Conservation (phyloP, 1,140 invertebrate genomes). For the Megalonaias nervosa region DNA sequence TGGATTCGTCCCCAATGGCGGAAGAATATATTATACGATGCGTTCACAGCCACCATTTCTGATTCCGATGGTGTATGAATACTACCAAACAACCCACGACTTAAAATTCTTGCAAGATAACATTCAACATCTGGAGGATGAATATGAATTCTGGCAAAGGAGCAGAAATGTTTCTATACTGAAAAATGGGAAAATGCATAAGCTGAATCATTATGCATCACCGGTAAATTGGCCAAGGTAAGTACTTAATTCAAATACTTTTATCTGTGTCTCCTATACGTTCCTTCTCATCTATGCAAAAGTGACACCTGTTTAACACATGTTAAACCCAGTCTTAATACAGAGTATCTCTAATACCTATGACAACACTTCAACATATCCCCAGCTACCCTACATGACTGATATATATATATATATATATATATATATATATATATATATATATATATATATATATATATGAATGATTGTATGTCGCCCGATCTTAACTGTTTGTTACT, state of each 20-base stretch:
- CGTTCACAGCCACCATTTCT: conserved; percentile 91
- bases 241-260: not conserved
- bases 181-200: conserved; percentile 74
- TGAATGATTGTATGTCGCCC: too few species aligned
- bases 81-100: conserved; percentile 77
- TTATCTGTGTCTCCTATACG: too few species aligned
- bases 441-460: too few species aligned
- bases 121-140: conserved; percentile 83
- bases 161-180: conserved; percentile 67
- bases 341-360: too few species aligned
- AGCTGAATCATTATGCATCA: conserved; percentile 77
- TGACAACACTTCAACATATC: too few species aligned
- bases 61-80: conserved; percentile 83
- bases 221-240: conserved; percentile 79
- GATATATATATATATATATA: too few species aligned
- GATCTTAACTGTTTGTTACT: too few species aligned
- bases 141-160: conserved; percentile 77
- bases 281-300: too few species aligned
- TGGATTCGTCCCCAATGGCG: conserved; percentile 92
- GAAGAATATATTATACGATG: conserved; percentile 87
- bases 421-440: too few species aligned
- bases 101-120: conserved; percentile 78
- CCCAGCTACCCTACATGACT: too few species aligned
- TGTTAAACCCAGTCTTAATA: too few species aligned
- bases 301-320: too few species aligned